Base-by-base conservation (phyloP, 2,113 vertebrate genomes). In the Colistium nudipinnis region DNA sequence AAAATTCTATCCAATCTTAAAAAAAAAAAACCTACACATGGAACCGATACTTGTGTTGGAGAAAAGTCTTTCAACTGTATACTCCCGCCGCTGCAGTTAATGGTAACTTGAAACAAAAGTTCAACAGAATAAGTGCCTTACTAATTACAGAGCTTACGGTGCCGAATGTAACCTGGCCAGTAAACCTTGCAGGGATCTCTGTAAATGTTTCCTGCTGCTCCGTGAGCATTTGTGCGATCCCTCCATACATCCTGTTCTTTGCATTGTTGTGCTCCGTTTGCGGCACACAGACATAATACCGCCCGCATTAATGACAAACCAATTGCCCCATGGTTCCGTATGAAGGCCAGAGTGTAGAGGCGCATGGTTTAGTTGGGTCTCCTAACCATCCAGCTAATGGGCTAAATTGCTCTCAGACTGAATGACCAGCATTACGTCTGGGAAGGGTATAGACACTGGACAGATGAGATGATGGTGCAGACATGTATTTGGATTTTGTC, bases 371-470 rank as follows among this genome's bases (percentile, higher is more conserved):
- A 65, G 52, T 52, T 72, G 76, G 31, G 70, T 74, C 75, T 75
- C 51, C 71, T 70, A 72, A 74, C 87, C 63, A 66, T 68, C 36
- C 33, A 76, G 54, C 78, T 84, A 84, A 90, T 81, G 68, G 78
- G 22, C 61, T 74, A 87, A 87, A 89, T 89, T 91, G 84, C 81
- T 87, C 76, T 88, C 86, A 87, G 87, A 88, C 60, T 85, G 75
- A 76, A 78, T 61, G 52, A 53, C 35, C 31, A 48, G 73, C 49
- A 80, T 81, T 64, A 47, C 3, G 17, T 72, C 20, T 14, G 60
- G 73, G 76, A 80, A 76, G 75, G 48, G 53, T 74, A 82, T 77
- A 79, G 43, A 80, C 82, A 82, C 78, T 62, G 61, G 70, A 76
- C 41, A 35, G 65, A 78, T 57, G 43, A 68, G 66, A 76, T 43